Percentiles rank a stretch among this genome's conserved stretches.
Evolutionary conservation across 2,797 vertebrate genomes (phyloP).

Genomic region (Bovichtus variegatus): DNA sequence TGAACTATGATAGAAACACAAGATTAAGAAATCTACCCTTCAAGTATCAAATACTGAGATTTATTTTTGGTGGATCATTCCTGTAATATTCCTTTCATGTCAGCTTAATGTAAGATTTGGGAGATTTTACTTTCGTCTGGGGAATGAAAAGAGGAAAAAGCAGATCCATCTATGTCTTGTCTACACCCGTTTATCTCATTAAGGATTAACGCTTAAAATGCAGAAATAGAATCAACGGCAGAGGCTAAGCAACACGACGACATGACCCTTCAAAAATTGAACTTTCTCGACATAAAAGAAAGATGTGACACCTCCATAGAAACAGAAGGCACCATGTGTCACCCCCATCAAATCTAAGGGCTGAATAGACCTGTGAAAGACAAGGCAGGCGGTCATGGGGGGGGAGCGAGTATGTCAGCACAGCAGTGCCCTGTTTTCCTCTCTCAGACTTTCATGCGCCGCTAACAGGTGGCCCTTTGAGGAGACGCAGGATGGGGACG

Average conservation of each 20-base stretch:
- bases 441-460: constrained; percentile 61
- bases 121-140: neutral
- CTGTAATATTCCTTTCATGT: neutral
- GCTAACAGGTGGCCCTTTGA: constrained; percentile 82
- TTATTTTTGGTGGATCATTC: neutral
- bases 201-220: constrained; percentile 1
- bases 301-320: constrained; percentile 41
- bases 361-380: constrained; percentile 65
- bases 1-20: neutral
- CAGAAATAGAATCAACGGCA: constrained; percentile 13
- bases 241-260: constrained; percentile 3
- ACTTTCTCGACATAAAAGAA: constrained; percentile 34
- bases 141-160: neutral
- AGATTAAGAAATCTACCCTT: neutral
- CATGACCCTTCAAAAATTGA: constrained; percentile 14
- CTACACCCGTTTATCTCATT: neutral
- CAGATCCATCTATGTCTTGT: neutral
- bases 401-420: constrained; percentile 23
- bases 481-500: constrained; percentile 47
- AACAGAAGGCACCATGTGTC: constrained; percentile 33
- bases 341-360: constrained; percentile 34
- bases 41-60: neutral
- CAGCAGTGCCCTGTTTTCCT: constrained; percentile 56
- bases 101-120: neutral
- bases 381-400: constrained; percentile 21